These are phyloP conservation scores for Gambelia wislizenii DNA, from an alignment of 2,797 vertebrate species.

Conservation along the genomic window DNA sequence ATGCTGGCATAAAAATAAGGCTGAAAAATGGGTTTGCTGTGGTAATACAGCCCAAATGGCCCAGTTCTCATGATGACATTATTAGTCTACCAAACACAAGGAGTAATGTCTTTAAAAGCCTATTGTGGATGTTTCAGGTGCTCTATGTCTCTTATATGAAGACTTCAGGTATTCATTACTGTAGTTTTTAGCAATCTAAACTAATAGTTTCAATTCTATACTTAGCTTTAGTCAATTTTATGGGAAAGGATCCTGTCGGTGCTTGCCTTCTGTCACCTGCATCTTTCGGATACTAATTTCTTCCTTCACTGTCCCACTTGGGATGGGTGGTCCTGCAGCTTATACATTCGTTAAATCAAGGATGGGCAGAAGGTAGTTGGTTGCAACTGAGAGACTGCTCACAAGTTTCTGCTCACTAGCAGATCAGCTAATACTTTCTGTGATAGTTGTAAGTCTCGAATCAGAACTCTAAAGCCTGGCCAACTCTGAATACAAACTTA, in stretches of 20 bases:
- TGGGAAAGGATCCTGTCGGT: too few species aligned
- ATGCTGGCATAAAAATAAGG: background rate
- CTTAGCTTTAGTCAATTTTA: too few species aligned
- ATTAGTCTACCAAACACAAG: background rate
- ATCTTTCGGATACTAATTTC: background rate
- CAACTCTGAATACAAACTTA: too few species aligned
- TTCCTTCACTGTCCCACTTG: background rate
- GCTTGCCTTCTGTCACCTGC: too few species aligned
- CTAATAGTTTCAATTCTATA: too few species aligned
- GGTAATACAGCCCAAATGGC: background rate
- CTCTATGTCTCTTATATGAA: background rate
- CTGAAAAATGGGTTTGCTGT: background rate
- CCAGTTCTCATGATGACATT: background rate
- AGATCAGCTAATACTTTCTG: too few species aligned
- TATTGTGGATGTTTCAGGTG: background rate
- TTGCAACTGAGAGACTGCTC: background rate
- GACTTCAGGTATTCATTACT: background rate
- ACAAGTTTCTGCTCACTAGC: background rate
- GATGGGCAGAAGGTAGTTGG: background rate
- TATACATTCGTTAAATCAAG: background rate
- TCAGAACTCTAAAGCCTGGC: too few species aligned
- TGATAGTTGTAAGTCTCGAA: too few species aligned
- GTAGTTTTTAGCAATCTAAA: too few species aligned
- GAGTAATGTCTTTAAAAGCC: background rate
- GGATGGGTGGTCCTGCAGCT: too few species aligned